Conservation (phyloP, 1,140 invertebrate species). For the Caerostris darwini region DNA sequence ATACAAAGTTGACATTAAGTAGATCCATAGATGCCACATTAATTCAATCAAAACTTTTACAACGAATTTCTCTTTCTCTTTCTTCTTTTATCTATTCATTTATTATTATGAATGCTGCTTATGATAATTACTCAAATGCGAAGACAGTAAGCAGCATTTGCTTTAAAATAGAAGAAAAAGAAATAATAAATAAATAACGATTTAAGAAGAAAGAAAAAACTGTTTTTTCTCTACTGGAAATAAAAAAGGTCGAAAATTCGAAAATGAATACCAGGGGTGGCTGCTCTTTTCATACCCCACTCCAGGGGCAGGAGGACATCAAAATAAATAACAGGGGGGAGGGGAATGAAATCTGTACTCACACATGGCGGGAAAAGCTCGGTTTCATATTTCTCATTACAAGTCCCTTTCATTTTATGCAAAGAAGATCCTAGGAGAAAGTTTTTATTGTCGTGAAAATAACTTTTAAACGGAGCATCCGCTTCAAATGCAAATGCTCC, state of each 20-base stretch:
- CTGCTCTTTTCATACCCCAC: not conserved
- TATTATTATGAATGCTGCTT: not conserved
- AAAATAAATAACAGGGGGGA: constrained; percentile 12
- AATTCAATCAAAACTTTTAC: too few relatives aligned
- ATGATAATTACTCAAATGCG: not conserved
- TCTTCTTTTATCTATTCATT: not conserved
- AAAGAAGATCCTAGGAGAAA: constrained; percentile 28
- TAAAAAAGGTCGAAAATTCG: not conserved
- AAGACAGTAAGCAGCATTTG: not conserved
- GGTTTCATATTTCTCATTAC: constrained; percentile 68
- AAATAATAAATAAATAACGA: not conserved
- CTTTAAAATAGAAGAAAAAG: not conserved
- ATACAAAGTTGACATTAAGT: too few relatives aligned
- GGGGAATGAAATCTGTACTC: constrained; percentile 5
- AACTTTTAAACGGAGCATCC: constrained; percentile 64
- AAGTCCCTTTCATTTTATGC: constrained; percentile 59
- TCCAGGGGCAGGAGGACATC: not conserved
- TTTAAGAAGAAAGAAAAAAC: not conserved
- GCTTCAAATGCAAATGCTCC: constrained; percentile 55
- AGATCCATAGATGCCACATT: too few relatives aligned
- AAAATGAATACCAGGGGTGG: not conserved
- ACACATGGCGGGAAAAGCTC: constrained; percentile 24
- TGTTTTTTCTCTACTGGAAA: not conserved
- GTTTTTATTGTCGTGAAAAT: constrained; percentile 65
- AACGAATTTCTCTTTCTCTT: not conserved